Evolutionary conservation across 1,140 invertebrate species (phyloP), one percentile per base, ranked within the genome.

Genomic region (Bombus soroeensis): DNA sequence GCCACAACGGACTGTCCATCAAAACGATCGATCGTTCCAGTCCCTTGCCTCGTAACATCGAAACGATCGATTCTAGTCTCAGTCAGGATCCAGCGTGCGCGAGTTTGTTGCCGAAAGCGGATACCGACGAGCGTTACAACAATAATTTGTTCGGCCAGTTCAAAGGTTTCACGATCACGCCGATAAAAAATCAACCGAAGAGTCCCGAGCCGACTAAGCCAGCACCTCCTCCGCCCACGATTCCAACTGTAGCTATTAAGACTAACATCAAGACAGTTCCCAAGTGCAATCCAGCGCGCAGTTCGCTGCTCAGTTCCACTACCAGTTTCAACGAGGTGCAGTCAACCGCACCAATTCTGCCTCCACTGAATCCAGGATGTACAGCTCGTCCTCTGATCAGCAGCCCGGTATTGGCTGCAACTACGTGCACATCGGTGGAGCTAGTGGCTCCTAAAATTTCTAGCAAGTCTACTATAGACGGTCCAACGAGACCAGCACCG

Each of bases 131-230:
- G 75, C 92, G 93, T 66, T 95, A 96, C 89, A 95, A 96, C 87
- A 96, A 95, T 88, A 96, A 96, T 83, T 96, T 98, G 90, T 97
- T 98, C 91, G 98, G 98, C 1, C 97, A 98, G 86, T 98, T 98
- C 94, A 98, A 98, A 95, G 98, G 98, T 2, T 98, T 98, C 93
- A 97, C 97, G 3, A 96, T 98, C 43, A 96, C 96, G 1, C 97
- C 97, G 0, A 95, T 98, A 0, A 83, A 81, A 43, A 73, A 71
- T 8, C 88, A 83, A 25, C 25, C 91, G 1, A 96, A 96, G 90
- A 91, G 92, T 37, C 89, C 93, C 43, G 92, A 95, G 13, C 89
- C 95, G 37, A 94, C 77, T 85, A 94, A 95, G 43, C 88, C 95
- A 3, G 96, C 96, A 0, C 96, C 96, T 1, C 94, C 96, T 0